Evolutionary conservation across 2,888 invertebrate species (phyloP).

Genomic region (Apeira syringaria): DNA sequence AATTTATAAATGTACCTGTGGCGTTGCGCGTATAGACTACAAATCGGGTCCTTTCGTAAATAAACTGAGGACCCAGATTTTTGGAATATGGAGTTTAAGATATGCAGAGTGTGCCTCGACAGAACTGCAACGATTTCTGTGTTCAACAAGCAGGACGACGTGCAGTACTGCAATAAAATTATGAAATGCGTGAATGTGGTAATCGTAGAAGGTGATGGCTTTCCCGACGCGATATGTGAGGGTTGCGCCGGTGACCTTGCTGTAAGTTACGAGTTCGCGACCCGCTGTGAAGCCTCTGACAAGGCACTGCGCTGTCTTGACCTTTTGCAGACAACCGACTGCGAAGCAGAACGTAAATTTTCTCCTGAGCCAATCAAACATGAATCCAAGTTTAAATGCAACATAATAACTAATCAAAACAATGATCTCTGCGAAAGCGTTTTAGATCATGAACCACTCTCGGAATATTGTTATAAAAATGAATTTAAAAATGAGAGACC

Average conservation of each 20-base stretch:
- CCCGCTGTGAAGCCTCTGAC: constrained; percentile 64
- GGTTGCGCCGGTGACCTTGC: constrained; percentile 58
- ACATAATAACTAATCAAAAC: constrained; percentile 6
- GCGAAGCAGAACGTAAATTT: constrained; percentile 1
- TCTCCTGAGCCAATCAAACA: constrained; percentile 23
- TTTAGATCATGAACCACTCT: constrained; percentile 17
- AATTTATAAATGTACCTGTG: too few relatives aligned
- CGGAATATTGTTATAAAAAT: not conserved
- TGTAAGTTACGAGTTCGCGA: constrained; percentile 57
- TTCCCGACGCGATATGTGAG: constrained; percentile 61
- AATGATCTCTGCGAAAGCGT: constrained; percentile 3
- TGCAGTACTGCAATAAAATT: constrained; percentile 58
- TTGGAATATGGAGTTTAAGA: constrained; percentile 34
- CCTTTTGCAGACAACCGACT: constrained; percentile 20
- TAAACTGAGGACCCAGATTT: too few relatives aligned
- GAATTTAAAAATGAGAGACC: constrained; percentile 1
- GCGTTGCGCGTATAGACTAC: too few relatives aligned
- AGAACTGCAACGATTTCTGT: constrained; percentile 57
- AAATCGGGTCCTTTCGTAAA: too few relatives aligned
- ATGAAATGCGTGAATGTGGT: constrained; percentile 59
- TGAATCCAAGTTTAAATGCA: constrained; percentile 42
- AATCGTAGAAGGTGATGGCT: constrained; percentile 60
- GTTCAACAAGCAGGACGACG: constrained; percentile 53
- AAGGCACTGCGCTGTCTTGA: constrained; percentile 51
- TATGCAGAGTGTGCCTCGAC: constrained; percentile 67